Evolutionary conservation across 2,888 invertebrate species (phyloP).

Genomic region (Andrena praecox): DNA sequence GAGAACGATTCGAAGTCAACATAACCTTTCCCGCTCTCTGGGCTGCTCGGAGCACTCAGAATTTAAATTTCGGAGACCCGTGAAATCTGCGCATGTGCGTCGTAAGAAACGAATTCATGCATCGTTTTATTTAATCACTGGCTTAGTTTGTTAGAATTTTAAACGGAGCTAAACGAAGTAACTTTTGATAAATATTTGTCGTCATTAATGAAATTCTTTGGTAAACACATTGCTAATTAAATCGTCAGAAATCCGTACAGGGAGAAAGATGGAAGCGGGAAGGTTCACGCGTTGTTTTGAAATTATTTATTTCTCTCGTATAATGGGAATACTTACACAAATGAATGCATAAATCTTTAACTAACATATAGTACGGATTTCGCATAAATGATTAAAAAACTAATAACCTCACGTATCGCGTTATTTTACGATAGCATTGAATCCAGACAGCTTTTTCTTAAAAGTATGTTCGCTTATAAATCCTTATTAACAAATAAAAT

Average conservation of each 20-base stretch:
- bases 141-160: not conserved
- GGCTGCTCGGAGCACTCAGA: not conserved
- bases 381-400: constrained; percentile 51
- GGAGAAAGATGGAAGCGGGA: constrained; percentile 9
- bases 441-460: constrained; percentile 57
- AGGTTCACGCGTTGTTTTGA: constrained; percentile 21
- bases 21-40: constrained; percentile 38
- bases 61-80: not conserved
- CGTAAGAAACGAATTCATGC: not conserved
- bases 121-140: not conserved
- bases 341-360: constrained; percentile 56
- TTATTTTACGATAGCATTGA: constrained; percentile 61
- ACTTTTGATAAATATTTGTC: not conserved
- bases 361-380: constrained; percentile 44
- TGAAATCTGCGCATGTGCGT: constrained; percentile 19
- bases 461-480: constrained; percentile 20
- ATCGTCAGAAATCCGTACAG: not conserved
- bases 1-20: constrained; percentile 21
- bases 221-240: not conserved
- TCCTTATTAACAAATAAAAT: constrained; percentile 29
- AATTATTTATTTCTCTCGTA: constrained; percentile 59
- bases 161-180: not conserved
- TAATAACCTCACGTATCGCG: constrained; percentile 40
- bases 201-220: not conserved
- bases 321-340: constrained; percentile 64